Evolutionary conservation across 2,113 vertebrate genomes (phyloP).

Genomic region (Atrichornis clamosus): DNA sequence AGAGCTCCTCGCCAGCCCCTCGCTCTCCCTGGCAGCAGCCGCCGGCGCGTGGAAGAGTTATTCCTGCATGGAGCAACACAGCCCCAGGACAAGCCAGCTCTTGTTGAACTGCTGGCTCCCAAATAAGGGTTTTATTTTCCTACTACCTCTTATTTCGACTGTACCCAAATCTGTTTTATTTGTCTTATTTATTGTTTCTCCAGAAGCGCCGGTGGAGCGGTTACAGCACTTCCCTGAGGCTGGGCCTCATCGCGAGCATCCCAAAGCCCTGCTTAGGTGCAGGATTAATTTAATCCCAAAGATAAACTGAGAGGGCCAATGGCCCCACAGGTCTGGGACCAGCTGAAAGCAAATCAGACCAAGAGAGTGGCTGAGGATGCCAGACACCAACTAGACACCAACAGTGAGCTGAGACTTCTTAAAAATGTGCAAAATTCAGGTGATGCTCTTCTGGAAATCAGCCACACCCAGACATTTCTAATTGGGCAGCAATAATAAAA

Average conservation of each 20-base stretch:
- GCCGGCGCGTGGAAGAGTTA: neutral
- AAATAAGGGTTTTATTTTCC: neutral
- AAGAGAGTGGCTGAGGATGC: neutral
- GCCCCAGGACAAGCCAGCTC: constrained; percentile 22
- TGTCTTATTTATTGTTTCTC: neutral
- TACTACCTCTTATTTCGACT: neutral
- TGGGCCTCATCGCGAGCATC: neutral
- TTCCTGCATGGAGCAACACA: neutral
- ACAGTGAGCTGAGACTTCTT: neutral
- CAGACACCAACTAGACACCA: neutral
- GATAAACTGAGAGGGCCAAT: neutral
- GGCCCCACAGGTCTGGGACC: neutral
- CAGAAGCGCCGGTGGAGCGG: neutral
- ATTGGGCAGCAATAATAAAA: neutral
- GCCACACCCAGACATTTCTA: neutral
- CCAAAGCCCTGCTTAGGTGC: neutral
- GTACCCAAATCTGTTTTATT: neutral
- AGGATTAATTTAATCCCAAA: neutral
- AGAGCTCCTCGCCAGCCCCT: neutral
- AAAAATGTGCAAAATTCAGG: neutral
- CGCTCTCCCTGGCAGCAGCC: neutral
- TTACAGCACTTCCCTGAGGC: fast-evolving
- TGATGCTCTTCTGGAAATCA: neutral
- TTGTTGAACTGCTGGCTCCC: constrained; percentile 24
- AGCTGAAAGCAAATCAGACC: neutral